A percentile compares a stretch with the other conserved stretches of the same genome.
Conservation (phyloP, 2,888 invertebrate species). For the Papilio protenor region DNA sequence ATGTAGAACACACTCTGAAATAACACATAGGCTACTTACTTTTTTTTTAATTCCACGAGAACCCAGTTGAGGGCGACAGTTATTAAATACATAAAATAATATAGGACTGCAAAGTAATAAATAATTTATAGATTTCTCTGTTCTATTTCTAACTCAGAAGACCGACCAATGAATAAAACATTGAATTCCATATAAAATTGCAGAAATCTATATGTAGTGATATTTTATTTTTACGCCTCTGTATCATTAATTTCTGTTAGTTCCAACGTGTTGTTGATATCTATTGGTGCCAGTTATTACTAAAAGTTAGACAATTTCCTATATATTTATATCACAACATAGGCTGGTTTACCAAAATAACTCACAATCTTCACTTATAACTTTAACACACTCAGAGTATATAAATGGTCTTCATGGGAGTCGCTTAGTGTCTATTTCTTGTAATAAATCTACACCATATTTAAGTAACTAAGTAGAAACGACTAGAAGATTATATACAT, state of each 20-base stretch:
- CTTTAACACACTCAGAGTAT: no score
- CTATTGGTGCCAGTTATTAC: background rate
- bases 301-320: background rate
- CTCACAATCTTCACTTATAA: no score
- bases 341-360: no score
- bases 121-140: slow-evolving; percentile 20
- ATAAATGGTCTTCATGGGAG: no score
- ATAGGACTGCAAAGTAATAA: slow-evolving; percentile 12
- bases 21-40: no score
- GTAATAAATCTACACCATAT: no score
- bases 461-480: background rate
- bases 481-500: background rate
- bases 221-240: background rate
- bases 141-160: background rate
- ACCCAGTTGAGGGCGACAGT: no score
- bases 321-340: background rate
- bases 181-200: background rate
- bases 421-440: no score
- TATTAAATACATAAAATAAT: background rate
- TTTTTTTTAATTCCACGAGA: no score
- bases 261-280: background rate
- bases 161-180: slow-evolving; percentile 7
- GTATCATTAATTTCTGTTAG: background rate
- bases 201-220: background rate
- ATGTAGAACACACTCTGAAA: no score